Evolutionary conservation across 2,113 vertebrate species (phyloP).

Genomic region (Pachyramphus minor): DNA sequence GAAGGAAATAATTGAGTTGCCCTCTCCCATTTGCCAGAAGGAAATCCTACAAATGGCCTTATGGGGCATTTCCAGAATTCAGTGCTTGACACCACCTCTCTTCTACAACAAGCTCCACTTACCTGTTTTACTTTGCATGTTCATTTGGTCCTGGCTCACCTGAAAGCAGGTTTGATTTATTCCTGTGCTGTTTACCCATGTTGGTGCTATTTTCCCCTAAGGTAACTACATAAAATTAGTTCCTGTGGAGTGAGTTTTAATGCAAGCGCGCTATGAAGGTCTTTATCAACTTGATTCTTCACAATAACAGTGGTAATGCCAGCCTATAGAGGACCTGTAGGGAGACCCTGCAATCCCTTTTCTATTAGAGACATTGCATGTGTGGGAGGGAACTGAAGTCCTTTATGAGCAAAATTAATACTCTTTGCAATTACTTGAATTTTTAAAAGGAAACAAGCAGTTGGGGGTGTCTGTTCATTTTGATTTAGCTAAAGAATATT

Average conservation of each 20-base stretch:
- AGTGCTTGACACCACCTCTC: not conserved
- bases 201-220: not conserved
- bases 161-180: not conserved
- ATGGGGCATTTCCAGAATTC: not conserved
- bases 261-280: not conserved
- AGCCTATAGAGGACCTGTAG: not conserved
- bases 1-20: not conserved
- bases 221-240: not conserved
- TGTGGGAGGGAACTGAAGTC: not conserved
- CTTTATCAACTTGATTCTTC: not conserved
- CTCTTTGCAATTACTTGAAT: not conserved
- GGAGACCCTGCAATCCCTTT: not conserved
- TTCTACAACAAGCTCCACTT: fast-evolving
- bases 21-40: not conserved
- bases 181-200: not conserved
- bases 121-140: not conserved
- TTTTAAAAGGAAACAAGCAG: not conserved
- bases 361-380: not conserved
- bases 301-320: not conserved
- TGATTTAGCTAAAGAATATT: not conserved
- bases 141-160: not conserved
- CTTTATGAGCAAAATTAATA: not conserved
- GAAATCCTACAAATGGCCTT: not conserved
- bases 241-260: not conserved
- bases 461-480: not conserved